Evolutionary conservation across 2,888 invertebrate genomes (phyloP).

Genomic region (Aspidiotus rigidus): DNA sequence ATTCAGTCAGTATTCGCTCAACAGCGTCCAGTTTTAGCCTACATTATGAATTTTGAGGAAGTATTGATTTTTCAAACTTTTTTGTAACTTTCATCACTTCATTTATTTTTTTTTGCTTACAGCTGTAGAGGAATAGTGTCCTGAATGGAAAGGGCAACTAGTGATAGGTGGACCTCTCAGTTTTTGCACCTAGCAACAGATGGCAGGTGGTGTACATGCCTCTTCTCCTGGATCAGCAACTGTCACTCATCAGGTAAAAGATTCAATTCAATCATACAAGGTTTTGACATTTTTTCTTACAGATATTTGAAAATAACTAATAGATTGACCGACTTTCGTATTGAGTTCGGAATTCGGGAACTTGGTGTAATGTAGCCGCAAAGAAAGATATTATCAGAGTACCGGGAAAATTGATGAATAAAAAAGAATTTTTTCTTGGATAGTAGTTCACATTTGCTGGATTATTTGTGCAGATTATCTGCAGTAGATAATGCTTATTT

Average conservation of each 20-base stretch:
- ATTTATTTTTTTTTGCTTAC: background rate
- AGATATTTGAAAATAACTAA: no score
- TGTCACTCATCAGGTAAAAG: constrained; percentile 28
- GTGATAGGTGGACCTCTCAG: constrained; percentile 31
- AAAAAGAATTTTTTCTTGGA: no score
- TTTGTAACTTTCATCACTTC: background rate
- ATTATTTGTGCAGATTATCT: no score
- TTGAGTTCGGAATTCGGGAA: no score
- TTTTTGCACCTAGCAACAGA: constrained; percentile 32
- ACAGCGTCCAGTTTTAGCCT: background rate
- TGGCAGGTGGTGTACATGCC: constrained; percentile 32
- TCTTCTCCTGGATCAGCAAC: constrained; percentile 31
- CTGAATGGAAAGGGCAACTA: constrained; percentile 32
- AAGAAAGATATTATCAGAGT: no score
- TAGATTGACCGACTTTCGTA: no score
- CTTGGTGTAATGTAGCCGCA: no score
- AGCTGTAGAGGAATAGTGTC: constrained; percentile 29
- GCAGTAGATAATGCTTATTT: no score
- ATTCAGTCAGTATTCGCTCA: background rate
- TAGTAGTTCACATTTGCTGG: no score
- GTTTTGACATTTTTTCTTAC: no score
- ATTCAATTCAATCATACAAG: no score
- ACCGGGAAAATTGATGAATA: no score
- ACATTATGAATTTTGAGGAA: background rate
- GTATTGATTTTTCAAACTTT: background rate